These are phyloP conservation scores for Torymus tubicola DNA, from an alignment of 2,888 invertebrate genomes.

Conservation along the genomic window DNA sequence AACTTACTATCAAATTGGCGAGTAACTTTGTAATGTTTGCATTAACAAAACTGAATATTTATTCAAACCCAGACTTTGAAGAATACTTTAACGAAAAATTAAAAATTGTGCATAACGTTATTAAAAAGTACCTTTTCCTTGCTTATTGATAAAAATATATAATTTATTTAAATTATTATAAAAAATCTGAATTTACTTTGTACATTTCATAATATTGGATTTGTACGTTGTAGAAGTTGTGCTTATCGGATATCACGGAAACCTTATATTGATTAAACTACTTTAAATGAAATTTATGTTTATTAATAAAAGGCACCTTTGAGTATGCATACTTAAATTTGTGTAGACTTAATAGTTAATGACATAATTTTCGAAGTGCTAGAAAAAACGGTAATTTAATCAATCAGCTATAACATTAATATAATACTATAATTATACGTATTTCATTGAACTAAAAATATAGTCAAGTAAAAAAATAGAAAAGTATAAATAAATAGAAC, in stretches of 20 bases:
- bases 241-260: constrained; percentile 21
- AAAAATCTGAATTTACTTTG: constrained; percentile 32
- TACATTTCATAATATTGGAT: constrained; percentile 30
- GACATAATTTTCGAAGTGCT: constrained; percentile 29
- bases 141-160: constrained; percentile 18
- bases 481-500: constrained; percentile 8
- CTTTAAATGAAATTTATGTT: constrained; percentile 38
- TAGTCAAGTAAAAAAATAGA: background rate
- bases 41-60: background rate
- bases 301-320: constrained; percentile 41
- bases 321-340: constrained; percentile 17
- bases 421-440: background rate
- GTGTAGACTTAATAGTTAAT: constrained; percentile 34
- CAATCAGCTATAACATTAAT: constrained; percentile 6
- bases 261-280: constrained; percentile 22
- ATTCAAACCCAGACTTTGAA: background rate
- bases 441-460: constrained; percentile 2
- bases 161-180: constrained; percentile 27
- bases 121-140: background rate
- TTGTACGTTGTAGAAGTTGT: constrained; percentile 40
- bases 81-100: constrained; percentile 1
- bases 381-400: constrained; percentile 26
- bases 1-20: constrained; percentile 28
- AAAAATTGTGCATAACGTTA: constrained; percentile 9
- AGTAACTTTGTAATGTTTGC: constrained; percentile 14